Evolutionary conservation across 1,140 invertebrate genomes (phyloP).

Genomic region (Drosophila pseudoobscura): DNA sequence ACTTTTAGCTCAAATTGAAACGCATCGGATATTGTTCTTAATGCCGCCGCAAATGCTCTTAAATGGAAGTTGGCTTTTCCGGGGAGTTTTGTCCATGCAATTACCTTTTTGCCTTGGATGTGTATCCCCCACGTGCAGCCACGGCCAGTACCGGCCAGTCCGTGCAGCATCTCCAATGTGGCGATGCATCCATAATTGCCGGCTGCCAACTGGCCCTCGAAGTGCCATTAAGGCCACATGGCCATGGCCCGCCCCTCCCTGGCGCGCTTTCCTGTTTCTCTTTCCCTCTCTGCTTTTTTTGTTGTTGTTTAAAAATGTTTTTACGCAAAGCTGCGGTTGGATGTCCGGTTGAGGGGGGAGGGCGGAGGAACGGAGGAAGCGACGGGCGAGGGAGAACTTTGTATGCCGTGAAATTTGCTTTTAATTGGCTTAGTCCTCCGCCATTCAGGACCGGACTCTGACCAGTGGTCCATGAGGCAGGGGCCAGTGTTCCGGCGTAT

Average conservation of each 20-base stretch:
- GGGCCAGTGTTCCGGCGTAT: constrained; percentile 20
- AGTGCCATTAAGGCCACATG: constrained; percentile 50
- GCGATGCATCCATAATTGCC: constrained; percentile 25
- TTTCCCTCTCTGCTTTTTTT: not conserved
- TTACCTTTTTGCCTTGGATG: too few species aligned
- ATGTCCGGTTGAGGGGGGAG: constrained; percentile 10
- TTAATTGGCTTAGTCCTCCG: constrained; percentile 67
- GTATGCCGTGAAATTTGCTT: constrained; percentile 61
- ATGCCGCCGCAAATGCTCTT: constrained; percentile 24
- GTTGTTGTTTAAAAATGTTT: constrained; percentile 48
- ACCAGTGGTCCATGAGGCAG: constrained; percentile 15
- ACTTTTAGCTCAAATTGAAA: too few species aligned
- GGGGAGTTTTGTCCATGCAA: not conserved
- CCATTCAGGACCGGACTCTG: constrained; percentile 8
- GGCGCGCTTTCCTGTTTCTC: constrained; percentile 4
- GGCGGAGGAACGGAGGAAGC: too few species aligned
- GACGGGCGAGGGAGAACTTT: not conserved
- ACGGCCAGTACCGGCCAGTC: too few species aligned
- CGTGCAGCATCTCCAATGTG: constrained; percentile 3
- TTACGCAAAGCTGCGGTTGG: constrained; percentile 49
- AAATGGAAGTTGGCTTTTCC: constrained; percentile 1
- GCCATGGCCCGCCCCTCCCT: constrained; percentile 17
- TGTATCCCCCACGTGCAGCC: not conserved
- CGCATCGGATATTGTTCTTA: constrained; percentile 9
- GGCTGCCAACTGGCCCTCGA: constrained; percentile 36